Evolutionary conservation across 2,888 invertebrate genomes (phyloP).

Genomic region (Syrista parreyssii): DNA sequence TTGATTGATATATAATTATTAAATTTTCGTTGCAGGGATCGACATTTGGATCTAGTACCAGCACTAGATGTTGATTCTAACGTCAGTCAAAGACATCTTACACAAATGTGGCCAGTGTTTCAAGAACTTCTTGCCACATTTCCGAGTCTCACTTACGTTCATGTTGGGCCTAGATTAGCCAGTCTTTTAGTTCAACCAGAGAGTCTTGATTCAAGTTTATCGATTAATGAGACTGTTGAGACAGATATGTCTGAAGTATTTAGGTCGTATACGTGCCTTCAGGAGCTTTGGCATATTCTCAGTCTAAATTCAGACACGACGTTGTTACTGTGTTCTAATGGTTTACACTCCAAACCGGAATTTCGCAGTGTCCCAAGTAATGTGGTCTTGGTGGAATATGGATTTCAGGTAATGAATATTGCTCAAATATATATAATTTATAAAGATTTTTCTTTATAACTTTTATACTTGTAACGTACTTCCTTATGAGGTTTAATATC

Average conservation of each 20-base stretch:
- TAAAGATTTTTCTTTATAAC: neutral
- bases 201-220: slow-evolving; percentile 56
- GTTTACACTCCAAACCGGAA: slow-evolving; percentile 63
- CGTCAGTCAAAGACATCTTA: slow-evolving; percentile 67
- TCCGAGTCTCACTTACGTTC: slow-evolving; percentile 69
- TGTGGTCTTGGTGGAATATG: slow-evolving; percentile 71
- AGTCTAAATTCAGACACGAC: slow-evolving; percentile 63
- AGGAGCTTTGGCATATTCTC: slow-evolving; percentile 67
- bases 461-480: neutral
- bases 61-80: slow-evolving; percentile 69
- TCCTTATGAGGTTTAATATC: neutral
- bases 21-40: slow-evolving; percentile 54
- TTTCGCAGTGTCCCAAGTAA: slow-evolving; percentile 68
- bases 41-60: slow-evolving; percentile 69
- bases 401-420: slow-evolving; percentile 67
- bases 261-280: slow-evolving; percentile 60
- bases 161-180: slow-evolving; percentile 71
- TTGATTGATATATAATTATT: neutral
- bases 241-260: slow-evolving; percentile 63
- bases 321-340: slow-evolving; percentile 66
- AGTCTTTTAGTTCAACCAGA: slow-evolving; percentile 68
- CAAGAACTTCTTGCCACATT: slow-evolving; percentile 70
- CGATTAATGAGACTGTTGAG: slow-evolving; percentile 62
- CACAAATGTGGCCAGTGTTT: slow-evolving; percentile 68
- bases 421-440: neutral